Conservation (phyloP, 35 echinoderm and acorn worm genomes). For the Chiridota heheva region DNA sequence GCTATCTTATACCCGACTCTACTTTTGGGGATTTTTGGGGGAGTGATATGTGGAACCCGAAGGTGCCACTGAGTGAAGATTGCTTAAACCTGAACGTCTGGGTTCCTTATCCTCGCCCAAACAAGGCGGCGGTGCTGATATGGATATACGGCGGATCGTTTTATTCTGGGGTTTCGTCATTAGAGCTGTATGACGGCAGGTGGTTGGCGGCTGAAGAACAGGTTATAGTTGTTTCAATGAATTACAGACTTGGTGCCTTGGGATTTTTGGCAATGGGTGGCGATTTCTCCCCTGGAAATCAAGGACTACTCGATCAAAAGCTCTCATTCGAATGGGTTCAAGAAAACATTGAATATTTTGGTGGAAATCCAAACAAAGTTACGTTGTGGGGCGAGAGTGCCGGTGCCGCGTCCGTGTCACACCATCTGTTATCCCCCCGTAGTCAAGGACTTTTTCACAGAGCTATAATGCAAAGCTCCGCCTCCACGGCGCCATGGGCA, state of each 20-base stretch:
- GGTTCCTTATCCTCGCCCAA: slow-evolving; percentile 62
- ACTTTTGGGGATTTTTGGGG: slow-evolving; percentile 62
- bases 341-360: slow-evolving; percentile 71
- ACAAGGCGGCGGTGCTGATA: slow-evolving; percentile 72
- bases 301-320: slow-evolving; percentile 78
- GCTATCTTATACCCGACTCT: slow-evolving; percentile 15
- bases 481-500: slow-evolving; percentile 72
- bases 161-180: slow-evolving; percentile 60
- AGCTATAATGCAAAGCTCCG: slow-evolving; percentile 78
- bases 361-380: slow-evolving; percentile 62
- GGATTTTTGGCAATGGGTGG: slow-evolving; percentile 83
- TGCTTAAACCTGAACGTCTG: slow-evolving; percentile 93
- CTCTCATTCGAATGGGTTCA: slow-evolving; percentile 77
- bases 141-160: slow-evolving; percentile 94
- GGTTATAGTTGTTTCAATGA: slow-evolving; percentile 90
- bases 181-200: slow-evolving; percentile 84
- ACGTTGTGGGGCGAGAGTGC: slow-evolving; percentile 89
- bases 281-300: slow-evolving; percentile 75
- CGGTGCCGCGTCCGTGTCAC: slow-evolving; percentile 73
- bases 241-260: slow-evolving; percentile 79
- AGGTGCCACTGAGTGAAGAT: slow-evolving; percentile 70
- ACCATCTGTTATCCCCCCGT: slow-evolving; percentile 69
- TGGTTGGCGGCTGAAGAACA: slow-evolving; percentile 66
- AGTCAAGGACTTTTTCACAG: slow-evolving; percentile 58
- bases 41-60: slow-evolving; percentile 84